These are phyloP conservation scores for Osedax frankpressi DNA, from an alignment of 2,888 invertebrate species.

Conservation along the genomic window DNA sequence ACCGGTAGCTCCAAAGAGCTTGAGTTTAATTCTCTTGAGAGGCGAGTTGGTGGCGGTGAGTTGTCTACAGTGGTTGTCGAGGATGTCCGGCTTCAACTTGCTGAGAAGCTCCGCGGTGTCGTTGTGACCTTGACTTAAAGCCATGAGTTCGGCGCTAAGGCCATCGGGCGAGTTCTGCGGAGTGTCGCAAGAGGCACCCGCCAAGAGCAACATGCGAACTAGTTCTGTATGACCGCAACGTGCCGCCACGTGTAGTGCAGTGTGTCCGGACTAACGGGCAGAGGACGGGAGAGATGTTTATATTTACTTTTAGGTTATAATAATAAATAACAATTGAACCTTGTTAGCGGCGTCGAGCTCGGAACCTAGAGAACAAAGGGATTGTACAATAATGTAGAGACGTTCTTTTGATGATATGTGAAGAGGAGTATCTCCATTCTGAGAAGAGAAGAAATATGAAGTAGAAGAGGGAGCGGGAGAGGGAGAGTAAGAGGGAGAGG, in stretches of 20 bases:
- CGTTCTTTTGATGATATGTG: conserved; percentile 53
- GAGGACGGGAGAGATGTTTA: not conserved
- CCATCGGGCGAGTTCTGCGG: not conserved
- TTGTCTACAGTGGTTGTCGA: conserved; percentile 19
- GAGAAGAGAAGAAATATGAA: conserved; percentile 13
- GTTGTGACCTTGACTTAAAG: conserved; percentile 61
- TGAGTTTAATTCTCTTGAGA: conserved; percentile 54
- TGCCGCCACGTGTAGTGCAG: conserved; percentile 60
- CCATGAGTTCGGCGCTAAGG: conserved; percentile 57
- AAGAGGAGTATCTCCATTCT: conserved; percentile 54
- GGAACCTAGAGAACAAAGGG: conserved; percentile 46
- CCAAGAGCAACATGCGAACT: conserved; percentile 58
- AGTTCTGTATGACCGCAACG: conserved; percentile 60
- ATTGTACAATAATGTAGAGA: conserved; percentile 48
- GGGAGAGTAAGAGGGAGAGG: not conserved
- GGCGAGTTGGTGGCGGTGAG: conserved; percentile 49
- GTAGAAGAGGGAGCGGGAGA: not conserved
- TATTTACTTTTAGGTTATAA: conserved; percentile 9
- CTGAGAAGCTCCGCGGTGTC: conserved; percentile 59
- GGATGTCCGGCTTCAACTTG: conserved; percentile 51
- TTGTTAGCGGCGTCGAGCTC: conserved; percentile 48
- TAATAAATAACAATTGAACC: conserved; percentile 35
- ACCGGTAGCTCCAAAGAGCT: conserved; percentile 60
- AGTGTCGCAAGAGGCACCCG: conserved; percentile 46
- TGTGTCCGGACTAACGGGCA: conserved; percentile 32